phyloP scores from a whole-genome alignment of 2,797 vertebrate species.

The Pseudocheirus occidentalis region DNA sequence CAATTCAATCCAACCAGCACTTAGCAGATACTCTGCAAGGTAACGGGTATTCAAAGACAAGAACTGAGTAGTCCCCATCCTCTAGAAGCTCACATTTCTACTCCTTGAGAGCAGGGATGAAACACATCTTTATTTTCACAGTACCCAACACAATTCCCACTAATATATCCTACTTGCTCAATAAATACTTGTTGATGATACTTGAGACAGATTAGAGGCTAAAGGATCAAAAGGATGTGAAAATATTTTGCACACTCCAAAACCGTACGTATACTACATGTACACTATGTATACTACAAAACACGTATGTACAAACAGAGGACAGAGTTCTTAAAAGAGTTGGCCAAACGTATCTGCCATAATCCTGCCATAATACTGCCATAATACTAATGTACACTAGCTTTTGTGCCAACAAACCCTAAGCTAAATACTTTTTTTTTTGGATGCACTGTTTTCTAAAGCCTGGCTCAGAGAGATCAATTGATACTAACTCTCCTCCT shows the following conservation, averaged over 20 bases:
- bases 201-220: not conserved
- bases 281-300: no score
- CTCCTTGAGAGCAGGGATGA: not conserved
- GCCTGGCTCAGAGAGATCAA: not conserved
- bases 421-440: not conserved
- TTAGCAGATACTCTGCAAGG: not conserved
- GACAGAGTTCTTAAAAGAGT: not conserved
- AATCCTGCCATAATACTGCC: not conserved
- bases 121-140: not conserved
- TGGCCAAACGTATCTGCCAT: not conserved
- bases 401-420: not conserved
- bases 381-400: not conserved
- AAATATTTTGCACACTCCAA: not conserved
- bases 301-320: not conserved
- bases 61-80: not conserved
- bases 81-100: not conserved
- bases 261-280: no score
- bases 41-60: not conserved
- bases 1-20: not conserved
- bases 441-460: not conserved
- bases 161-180: no score
- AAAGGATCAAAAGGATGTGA: not conserved
- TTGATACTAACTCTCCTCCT: not conserved
- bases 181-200: not conserved
- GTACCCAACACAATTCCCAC: not conserved